These are phyloP conservation scores for Ichneumoninae sp. DNA, from an alignment of 2,888 invertebrate genomes.

Conservation along the genomic window DNA sequence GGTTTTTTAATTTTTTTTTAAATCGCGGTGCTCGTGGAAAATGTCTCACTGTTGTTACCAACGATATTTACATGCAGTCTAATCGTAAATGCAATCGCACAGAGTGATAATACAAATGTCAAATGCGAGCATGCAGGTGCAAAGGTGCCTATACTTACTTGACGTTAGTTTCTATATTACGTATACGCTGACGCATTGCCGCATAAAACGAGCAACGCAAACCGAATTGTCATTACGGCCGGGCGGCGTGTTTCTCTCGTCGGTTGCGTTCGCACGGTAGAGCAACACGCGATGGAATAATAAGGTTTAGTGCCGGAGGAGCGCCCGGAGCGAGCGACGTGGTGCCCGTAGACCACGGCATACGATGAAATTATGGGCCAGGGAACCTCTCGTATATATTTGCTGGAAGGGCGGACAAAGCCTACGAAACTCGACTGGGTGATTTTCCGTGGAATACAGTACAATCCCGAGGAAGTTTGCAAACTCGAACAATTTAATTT, in stretches of 20 bases:
- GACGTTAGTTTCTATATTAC: slow-evolving; percentile 25
- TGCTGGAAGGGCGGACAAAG: background rate
- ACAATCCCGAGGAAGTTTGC: background rate
- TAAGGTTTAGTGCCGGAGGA: slow-evolving; percentile 30
- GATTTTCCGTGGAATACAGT: slow-evolving; percentile 1
- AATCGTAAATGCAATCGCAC: background rate
- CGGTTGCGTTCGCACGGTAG: slow-evolving; percentile 33
- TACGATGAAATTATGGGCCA: slow-evolving; percentile 39
- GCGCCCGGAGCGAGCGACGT: slow-evolving; percentile 5
- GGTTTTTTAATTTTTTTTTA: background rate
- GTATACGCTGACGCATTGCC: slow-evolving; percentile 66
- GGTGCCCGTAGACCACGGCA: slow-evolving; percentile 26
- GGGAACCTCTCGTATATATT: slow-evolving; percentile 8
- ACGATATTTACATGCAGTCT: background rate
- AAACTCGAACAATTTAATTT: background rate
- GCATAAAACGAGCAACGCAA: slow-evolving; percentile 63
- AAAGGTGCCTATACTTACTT: background rate
- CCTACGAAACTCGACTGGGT: slow-evolving; percentile 6
- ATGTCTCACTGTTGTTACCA: background rate
- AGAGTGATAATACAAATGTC: background rate
- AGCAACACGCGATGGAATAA: slow-evolving; percentile 62
- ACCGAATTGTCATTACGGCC: slow-evolving; percentile 72
- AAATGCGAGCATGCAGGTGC: background rate
- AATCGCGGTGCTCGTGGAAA: background rate
- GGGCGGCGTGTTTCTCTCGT: slow-evolving; percentile 53